Evolutionary conservation across 2,888 invertebrate species (phyloP).

Genomic region (Punctoribates punctum): DNA sequence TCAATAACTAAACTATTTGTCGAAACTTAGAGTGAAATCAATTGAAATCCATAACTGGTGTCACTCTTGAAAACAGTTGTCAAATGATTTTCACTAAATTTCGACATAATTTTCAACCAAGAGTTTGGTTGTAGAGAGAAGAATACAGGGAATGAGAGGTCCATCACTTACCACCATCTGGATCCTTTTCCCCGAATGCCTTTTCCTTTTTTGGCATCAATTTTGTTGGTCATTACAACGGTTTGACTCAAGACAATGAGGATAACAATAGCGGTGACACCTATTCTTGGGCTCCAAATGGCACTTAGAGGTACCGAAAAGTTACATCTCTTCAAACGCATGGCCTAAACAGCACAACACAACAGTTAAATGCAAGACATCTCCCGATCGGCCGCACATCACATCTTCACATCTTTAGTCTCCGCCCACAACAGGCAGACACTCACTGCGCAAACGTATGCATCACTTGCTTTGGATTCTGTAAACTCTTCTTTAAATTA

Average conservation of each 20-base stretch:
- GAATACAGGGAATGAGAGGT: too few species aligned
- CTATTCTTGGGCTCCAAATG: constrained; percentile 14
- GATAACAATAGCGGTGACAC: background rate
- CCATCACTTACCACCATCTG: constrained; percentile 48
- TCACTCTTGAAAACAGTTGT: too few species aligned
- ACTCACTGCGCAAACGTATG: too few species aligned
- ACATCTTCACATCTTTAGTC: background rate
- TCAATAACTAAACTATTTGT: too few species aligned
- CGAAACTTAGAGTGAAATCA: too few species aligned
- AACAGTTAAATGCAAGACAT: background rate
- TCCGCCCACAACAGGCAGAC: too few species aligned
- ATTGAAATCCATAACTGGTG: too few species aligned
- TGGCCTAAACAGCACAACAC: constrained; percentile 6
- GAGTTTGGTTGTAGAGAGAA: too few species aligned
- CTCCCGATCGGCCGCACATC: constrained; percentile 21
- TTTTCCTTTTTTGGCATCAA: constrained; percentile 28
- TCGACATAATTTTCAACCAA: too few species aligned
- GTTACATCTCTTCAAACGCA: constrained; percentile 29
- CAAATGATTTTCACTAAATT: too few species aligned
- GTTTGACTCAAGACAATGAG: background rate
- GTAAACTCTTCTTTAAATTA: too few species aligned
- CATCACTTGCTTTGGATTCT: too few species aligned
- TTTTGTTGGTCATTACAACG: constrained; percentile 1
- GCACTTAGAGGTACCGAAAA: constrained; percentile 19
- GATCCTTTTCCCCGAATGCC: constrained; percentile 46